Evolutionary conservation across 2,113 vertebrate genomes (phyloP).

Genomic region (Regulus satrapa): DNA sequence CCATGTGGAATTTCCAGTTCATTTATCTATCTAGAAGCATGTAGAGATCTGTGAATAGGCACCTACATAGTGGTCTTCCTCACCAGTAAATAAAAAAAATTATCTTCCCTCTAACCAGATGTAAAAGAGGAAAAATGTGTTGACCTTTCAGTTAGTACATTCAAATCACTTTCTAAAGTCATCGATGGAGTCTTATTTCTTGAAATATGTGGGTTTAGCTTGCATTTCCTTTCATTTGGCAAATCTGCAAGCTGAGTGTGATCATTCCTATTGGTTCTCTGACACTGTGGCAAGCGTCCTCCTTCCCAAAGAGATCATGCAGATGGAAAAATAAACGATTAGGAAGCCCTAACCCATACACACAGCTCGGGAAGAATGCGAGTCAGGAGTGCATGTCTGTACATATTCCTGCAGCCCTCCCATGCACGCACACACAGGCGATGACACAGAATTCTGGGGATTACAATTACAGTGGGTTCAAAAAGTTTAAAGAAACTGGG

Average conservation of each 20-base stretch:
- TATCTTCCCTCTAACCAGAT: not conserved
- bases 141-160: not conserved
- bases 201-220: not conserved
- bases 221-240: not conserved
- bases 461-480: not conserved
- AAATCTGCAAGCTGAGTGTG: not conserved
- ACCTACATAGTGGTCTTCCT: not conserved
- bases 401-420: not conserved
- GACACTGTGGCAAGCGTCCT: not conserved
- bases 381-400: fast-evolving
- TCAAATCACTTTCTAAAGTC: not conserved
- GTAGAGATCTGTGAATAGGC: fast-evolving
- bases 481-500: not conserved
- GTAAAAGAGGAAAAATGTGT: not conserved
- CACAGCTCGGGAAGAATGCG: fast-evolving
- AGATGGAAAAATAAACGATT: not conserved
- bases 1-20: not conserved
- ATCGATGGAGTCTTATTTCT: not conserved
- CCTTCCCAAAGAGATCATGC: not conserved
- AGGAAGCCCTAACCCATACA: fast-evolving
- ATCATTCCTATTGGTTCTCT: not conserved
- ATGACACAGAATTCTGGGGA: not conserved
- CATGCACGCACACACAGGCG: fast-evolving
- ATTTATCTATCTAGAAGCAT: not conserved
- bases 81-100: not conserved